Base-by-base conservation (phyloP, 2,797 vertebrate genomes). In the Halcyon smyrnensis region DNA sequence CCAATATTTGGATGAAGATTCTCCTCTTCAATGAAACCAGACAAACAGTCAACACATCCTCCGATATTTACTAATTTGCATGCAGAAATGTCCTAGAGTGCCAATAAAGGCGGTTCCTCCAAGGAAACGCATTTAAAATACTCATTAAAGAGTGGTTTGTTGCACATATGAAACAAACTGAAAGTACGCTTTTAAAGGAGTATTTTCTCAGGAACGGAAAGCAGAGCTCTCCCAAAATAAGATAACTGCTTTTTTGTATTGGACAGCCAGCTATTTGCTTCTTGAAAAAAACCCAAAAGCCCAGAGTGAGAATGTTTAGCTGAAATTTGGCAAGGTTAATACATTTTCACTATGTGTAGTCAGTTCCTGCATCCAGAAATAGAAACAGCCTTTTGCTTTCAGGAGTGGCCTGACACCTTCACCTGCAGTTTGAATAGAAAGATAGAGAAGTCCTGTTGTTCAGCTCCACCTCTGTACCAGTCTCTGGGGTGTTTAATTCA, bases 251-350 rank as follows among this genome's bases (percentile, higher is more conserved):
- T 53, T 95, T 46, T 12, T 30, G 37, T 37, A 8, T 71, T 60
- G 57, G 89, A 57, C 30, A 83, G 57, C 46, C 56, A 68, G 51
- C 11, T 48, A 8, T 83, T 92, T 71, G 34, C 56, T 87, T 67
- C 78, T 83, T 87, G 36, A 6, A 37, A 53, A 53, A 39, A 46
- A 50, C 18, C 5, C 34, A 45, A 36, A 90, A 93, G 45, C 1
- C 8, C n/a, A 69, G 48, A 34, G 48, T 63, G 70, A 48, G 56
- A 85, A 53, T 17, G 28, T 50, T 83, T 63, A 85, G 60, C 45
- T 87, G 68, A 64, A 71, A 87, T 87, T 93, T 94, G 86, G 84
- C 71, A 83, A 67, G 63, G 63, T 87, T 94, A 79, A 69, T 53
- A 24, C 32, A n/a, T 87, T 79, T 85, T 60, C 75, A 34, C 75